Conservation (phyloP, 2,888 invertebrate genomes). For the Troides helena region DNA sequence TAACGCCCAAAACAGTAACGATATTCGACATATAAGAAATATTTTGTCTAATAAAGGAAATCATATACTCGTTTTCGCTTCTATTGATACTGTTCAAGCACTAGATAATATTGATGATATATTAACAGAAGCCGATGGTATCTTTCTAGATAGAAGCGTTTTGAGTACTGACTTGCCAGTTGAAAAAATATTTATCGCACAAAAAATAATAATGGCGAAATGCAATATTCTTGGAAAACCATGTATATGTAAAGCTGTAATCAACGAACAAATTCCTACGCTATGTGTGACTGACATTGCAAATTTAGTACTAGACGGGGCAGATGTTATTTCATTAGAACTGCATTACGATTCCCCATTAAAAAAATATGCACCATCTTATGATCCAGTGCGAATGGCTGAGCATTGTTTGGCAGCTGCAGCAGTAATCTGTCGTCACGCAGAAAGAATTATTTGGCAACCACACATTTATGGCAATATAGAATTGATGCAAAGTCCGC, state of each 20-base stretch:
- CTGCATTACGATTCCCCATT: constrained; percentile 72
- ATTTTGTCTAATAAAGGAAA: constrained; percentile 64
- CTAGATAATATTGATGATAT: constrained; percentile 85
- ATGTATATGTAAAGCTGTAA: constrained; percentile 92
- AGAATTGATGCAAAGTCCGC: constrained; percentile 78
- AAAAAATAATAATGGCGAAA: constrained; percentile 91
- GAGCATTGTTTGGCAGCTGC: constrained; percentile 86
- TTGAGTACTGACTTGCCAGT: constrained; percentile 92
- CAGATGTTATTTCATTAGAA: constrained; percentile 91
- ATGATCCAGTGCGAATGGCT: constrained; percentile 64
- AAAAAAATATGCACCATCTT: constrained; percentile 55
- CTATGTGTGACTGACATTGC: constrained; percentile 92
- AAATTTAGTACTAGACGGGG: constrained; percentile 93
- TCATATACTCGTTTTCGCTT: constrained; percentile 66
- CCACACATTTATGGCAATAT: constrained; percentile 88
- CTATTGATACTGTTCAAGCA: constrained; percentile 59
- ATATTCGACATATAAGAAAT: constrained; percentile 55
- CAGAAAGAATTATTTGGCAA: constrained; percentile 92
- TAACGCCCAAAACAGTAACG: constrained; percentile 52
- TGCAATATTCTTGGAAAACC: constrained; percentile 92
- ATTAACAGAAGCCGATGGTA: constrained; percentile 88
- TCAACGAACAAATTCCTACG: constrained; percentile 90
- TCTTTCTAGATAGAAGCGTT: constrained; percentile 92
- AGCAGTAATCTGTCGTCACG: constrained; percentile 89
- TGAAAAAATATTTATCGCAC: constrained; percentile 92